Percentiles rank a stretch among this genome's conserved stretches.
Conservation (phyloP, 2,113 vertebrate species). For the Chelonoidis abingdonii region DNA sequence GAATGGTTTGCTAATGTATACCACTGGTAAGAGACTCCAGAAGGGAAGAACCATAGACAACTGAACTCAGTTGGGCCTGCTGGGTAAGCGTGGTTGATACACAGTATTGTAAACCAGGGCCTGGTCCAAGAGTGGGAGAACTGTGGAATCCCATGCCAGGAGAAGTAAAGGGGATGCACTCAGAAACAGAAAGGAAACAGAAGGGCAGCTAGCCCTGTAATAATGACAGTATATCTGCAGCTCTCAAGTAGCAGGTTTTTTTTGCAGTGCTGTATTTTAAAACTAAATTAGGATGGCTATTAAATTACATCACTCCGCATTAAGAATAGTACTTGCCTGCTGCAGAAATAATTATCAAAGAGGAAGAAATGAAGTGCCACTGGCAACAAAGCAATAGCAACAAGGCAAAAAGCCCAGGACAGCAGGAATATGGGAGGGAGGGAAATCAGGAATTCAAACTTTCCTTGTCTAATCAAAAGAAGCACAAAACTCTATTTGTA, state of each 20-base stretch:
- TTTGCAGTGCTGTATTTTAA: background rate
- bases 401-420: constrained; percentile 7
- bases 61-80: rapidly evolving
- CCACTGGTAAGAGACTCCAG: too few relatives aligned
- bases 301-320: constrained; percentile 18
- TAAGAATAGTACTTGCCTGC: constrained; percentile 7
- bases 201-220: background rate
- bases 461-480: background rate
- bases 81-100: background rate
- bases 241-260: background rate
- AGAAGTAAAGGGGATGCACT: background rate
- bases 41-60: too few relatives aligned
- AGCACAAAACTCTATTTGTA: background rate
- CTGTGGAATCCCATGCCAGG: background rate
- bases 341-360: constrained; percentile 35
- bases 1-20: background rate
- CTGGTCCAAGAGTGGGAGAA: background rate
- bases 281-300: constrained; percentile 7
- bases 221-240: background rate
- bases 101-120: background rate
- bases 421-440: background rate
- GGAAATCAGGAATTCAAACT: background rate
- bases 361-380: constrained; percentile 14
- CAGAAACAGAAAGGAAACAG: background rate
- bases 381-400: constrained; percentile 18